Conservation (phyloP, 2,888 invertebrate genomes). For the Macrophya alboannulata region DNA sequence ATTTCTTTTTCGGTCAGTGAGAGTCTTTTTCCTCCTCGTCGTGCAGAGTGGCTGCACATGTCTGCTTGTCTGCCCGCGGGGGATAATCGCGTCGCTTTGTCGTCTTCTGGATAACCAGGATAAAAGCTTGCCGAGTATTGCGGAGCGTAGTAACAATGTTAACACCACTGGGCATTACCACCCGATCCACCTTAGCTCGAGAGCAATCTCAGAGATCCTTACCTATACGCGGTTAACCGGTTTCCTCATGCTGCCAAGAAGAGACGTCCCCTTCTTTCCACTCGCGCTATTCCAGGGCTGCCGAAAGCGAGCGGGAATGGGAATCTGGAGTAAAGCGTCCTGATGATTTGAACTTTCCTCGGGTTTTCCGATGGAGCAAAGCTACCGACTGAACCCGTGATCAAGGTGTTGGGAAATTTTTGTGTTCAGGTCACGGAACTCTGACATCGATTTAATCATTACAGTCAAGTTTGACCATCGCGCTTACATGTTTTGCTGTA, state of each 20-base stretch:
- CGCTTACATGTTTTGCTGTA: not conserved
- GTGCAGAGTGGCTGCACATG: too few relatives aligned
- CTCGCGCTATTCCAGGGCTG: not conserved
- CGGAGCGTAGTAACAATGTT: conserved; percentile 46
- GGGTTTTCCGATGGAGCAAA: not conserved
- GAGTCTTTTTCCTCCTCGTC: not conserved
- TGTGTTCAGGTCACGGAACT: not conserved
- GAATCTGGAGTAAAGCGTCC: conserved; percentile 32
- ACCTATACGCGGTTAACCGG: conserved; percentile 43
- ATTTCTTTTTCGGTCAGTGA: not conserved
- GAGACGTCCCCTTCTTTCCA: not conserved
- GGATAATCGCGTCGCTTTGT: not conserved
- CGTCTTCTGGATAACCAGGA: not conserved
- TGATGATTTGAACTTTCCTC: not conserved
- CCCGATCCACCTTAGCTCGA: conserved; percentile 31
- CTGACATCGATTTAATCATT: not conserved
- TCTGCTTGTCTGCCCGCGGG: not conserved
- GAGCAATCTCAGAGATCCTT: conserved; percentile 48
- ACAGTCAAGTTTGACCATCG: not conserved
- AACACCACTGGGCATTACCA: conserved; percentile 49
- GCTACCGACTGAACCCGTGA: not conserved
- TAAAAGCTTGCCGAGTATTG: not conserved
- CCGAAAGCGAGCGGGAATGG: not conserved
- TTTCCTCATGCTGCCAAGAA: conserved; percentile 26
- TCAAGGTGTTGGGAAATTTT: not conserved